These are phyloP conservation scores for Limnephilus lunatus DNA, from an alignment of 2,888 invertebrate species.

Conservation along the genomic window DNA sequence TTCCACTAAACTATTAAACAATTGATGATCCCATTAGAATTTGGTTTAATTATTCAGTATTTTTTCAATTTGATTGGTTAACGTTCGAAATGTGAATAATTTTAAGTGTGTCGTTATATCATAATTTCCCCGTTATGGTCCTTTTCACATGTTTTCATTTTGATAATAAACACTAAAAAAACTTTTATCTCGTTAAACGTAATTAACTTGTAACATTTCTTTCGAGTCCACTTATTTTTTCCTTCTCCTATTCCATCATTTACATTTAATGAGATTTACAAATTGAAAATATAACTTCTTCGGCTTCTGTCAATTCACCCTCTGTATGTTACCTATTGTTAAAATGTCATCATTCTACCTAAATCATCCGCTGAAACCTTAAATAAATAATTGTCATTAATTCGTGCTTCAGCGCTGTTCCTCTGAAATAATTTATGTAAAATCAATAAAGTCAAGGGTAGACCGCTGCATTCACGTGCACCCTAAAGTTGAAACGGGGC, in stretches of 20 bases:
- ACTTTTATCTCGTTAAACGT: no score
- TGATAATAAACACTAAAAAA: no score
- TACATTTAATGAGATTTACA: no score
- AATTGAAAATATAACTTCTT: no score
- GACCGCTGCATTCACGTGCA: not conserved
- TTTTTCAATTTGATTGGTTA: not conserved
- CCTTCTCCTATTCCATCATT: no score
- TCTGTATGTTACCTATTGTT: no score
- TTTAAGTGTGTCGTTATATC: not conserved
- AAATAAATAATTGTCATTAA: not conserved
- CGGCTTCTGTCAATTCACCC: no score
- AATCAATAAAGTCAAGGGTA: not conserved
- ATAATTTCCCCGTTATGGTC: not conserved
- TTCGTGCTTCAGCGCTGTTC: not conserved
- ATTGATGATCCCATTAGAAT: no score
- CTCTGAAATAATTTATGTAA: not conserved
- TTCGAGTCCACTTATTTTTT: no score
- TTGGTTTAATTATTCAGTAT: not conserved
- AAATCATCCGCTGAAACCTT: not conserved
- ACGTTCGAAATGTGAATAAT: not conserved
- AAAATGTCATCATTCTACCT: not conserved
- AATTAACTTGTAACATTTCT: no score
- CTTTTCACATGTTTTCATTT: no score
- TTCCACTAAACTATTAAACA: no score
- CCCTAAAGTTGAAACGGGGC: not conserved